Evolutionary conservation across 2,888 invertebrate genomes (phyloP), one percentile per base, ranked within the genome.

Genomic region (Griposia aprilina): DNA sequence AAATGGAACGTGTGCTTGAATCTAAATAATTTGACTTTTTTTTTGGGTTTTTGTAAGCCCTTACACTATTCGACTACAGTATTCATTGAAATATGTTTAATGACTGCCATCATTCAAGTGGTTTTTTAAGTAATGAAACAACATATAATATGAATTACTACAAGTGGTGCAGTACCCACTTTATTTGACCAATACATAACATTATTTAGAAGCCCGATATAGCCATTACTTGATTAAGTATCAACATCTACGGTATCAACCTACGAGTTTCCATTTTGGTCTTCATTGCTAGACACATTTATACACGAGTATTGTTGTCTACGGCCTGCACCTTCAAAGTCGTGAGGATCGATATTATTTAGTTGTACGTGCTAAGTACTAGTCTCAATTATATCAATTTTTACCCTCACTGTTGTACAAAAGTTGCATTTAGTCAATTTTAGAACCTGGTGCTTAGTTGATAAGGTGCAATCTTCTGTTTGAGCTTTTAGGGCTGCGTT

Each of bases 191-290:
- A 65, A 59, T 52, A 17, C 23, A 52, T 69, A 20, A 55, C 6
- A 8, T 63, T 26, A 63, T 36, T 63, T 48, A 41, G 6, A 23
- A 20, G 17, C 26, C 15, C 36, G 23, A 57, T 20, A 62, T 23
- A 13, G 11, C n/a, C 13, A 78, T 70, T 71, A 78, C 45, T 78
- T 50, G 30, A 63, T 79, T 60, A 23, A 48, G 5, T 36, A 70
- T 30, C 10, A 30, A 55, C 23, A 23, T 36, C 17, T 55, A 69
- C 36, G 55, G 36, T n/a, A 52, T 36, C 23, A 15, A 50, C 23
- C 36, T 23, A 50, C 5, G 23, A 78, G 26, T 62, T 6, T 52
- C 5, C 23, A 50, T 41, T 66, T 65, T 60, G 26, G 15, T 57
- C 7, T 60, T 6, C 5, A 17, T 7, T n/a, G 77, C 13, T 13